phyloP scores from a whole-genome alignment of 1,140 invertebrate species.

The Drosophila tsacasi region DNA sequence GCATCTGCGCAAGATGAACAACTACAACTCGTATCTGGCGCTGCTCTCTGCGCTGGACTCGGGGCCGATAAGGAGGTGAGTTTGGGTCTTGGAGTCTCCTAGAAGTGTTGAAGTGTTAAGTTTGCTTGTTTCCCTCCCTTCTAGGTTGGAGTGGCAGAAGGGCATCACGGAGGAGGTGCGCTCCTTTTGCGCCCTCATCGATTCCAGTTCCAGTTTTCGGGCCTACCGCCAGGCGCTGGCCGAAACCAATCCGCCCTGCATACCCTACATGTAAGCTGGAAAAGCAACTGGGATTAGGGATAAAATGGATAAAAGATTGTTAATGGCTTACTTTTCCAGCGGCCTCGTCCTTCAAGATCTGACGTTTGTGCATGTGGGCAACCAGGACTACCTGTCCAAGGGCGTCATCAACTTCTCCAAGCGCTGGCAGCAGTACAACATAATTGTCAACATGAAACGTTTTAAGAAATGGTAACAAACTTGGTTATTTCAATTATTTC shows the following conservation, averaged over 20 bases:
- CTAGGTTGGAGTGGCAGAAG: conserved; percentile 98
- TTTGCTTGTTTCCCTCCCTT: no score
- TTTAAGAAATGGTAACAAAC: conserved; percentile 95
- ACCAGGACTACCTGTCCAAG: conserved; percentile 94
- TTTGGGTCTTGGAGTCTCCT: background rate
- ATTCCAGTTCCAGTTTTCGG: conserved; percentile 97
- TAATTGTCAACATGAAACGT: conserved; percentile 98
- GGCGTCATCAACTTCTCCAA: conserved; percentile 98
- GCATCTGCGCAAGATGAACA: conserved; percentile 97
- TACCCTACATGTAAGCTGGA: conserved; percentile 95
- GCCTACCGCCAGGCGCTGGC: conserved; percentile 97
- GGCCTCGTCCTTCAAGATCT: conserved; percentile 99
- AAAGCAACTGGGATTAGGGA: no score
- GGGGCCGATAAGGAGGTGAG: conserved; percentile 92
- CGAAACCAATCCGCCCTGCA: conserved; percentile 98
- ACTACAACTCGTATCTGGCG: conserved; percentile 99
- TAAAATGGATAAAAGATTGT: no score
- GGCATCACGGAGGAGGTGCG: conserved; percentile 96
- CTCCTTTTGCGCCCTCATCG: conserved; percentile 97
- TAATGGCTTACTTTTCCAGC: conserved; percentile 87
- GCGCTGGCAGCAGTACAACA: conserved; percentile 98
- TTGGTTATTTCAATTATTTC: conserved; percentile 33
- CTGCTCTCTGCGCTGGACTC: conserved; percentile 98
- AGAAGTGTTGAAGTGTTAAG: no score
- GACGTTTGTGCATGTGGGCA: conserved; percentile 99